Evolutionary conservation across 2,113 vertebrate genomes (phyloP).

Genomic region (Hymenochirus boettgeri): DNA sequence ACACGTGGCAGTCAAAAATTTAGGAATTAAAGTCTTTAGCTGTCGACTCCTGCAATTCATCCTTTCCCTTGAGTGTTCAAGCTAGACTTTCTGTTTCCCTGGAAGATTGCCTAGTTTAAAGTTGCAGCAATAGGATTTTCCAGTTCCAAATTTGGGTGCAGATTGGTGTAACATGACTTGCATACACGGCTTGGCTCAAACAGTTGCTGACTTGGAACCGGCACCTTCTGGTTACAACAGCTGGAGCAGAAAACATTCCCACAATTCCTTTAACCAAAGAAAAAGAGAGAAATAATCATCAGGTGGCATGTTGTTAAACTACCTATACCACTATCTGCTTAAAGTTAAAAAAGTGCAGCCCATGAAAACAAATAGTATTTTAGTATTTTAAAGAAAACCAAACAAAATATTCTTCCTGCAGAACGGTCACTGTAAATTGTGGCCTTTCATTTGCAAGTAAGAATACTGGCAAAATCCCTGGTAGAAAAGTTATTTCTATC

Average conservation of each 20-base stretch:
- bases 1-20: conserved; percentile 13
- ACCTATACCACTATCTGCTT: background rate
- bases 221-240: conserved; percentile 97
- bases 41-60: background rate
- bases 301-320: background rate
- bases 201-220: conserved; percentile 95
- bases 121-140: conserved; percentile 90
- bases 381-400: no score
- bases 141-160: conserved; percentile 79
- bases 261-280: conserved; percentile 78
- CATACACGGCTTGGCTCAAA: conserved; percentile 93
- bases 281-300: conserved; percentile 22
- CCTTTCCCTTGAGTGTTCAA: background rate
- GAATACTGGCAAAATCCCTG: no score
- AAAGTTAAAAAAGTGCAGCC: background rate
- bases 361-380: conserved; percentile 6
- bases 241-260: conserved; percentile 96
- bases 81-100: conserved; percentile 42
- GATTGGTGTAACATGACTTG: conserved; percentile 84
- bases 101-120: conserved; percentile 69
- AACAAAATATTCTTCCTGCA: background rate
- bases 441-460: no score
- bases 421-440: no score
- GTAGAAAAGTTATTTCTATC: no score
- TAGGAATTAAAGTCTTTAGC: background rate